Evolutionary conservation across 2,113 vertebrate genomes (phyloP), one percentile per base, ranked within the genome.

Genomic region (Xyrauchen texanus): DNA sequence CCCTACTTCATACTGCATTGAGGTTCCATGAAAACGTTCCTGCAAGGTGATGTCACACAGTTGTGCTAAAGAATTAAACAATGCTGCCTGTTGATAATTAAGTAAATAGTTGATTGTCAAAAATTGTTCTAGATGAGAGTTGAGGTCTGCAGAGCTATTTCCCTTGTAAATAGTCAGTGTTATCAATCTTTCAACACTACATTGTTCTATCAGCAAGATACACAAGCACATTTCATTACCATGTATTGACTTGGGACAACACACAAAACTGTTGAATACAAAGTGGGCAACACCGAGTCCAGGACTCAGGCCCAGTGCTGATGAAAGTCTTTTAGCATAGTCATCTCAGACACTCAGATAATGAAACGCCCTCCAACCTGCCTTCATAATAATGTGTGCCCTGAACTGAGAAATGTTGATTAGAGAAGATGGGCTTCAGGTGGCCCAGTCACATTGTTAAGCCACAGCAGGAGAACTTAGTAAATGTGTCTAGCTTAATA

Each of bases 341-440:
- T 66, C 65, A 65, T 76, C 74, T 76, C 74, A 65, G 16, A 63
- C 61, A 65, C 74, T 76, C 74, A 15, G 62, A 76, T 76, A 65
- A 76, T 76, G 74, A 76, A 62, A 66, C 0, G 72, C 72, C 60
- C 74, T 64, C 51, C 74, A 65, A 61, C 21, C 60, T 76, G 12
- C 61, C 49, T 76, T 65, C 62, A 55, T 52, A 44, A 65, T 65
- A 65, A 65, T 12, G 62, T 76, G 74, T 52, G 74, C 62, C 74
- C 62, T 53, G 62, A 65, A 45, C 47, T 52, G 74, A 65, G 60
- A 76, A 65, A 76, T 65, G 61, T 55, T 76, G 74, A 65, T 65
- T 76, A 55, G 16, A 63, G 47, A 46, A 51, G 46, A 74, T 62
- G 13, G 60, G 58, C 60, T n/a, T 74, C 58, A 62, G 60, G 57